Evolutionary conservation across 2,888 invertebrate species (phyloP).

Genomic region (Epirrhoe tristata): DNA sequence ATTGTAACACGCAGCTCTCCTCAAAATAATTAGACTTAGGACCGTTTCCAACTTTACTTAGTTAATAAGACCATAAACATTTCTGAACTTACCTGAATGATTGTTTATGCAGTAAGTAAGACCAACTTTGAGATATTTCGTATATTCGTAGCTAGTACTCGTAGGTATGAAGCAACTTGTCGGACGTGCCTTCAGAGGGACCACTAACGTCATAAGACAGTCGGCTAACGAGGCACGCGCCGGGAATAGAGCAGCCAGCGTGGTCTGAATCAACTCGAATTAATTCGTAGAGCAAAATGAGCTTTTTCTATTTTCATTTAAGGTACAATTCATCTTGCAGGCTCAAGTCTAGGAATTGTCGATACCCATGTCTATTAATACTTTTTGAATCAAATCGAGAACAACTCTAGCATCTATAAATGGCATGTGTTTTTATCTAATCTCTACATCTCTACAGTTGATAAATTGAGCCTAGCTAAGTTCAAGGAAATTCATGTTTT

Average conservation of each 20-base stretch:
- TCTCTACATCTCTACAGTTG: too few species aligned
- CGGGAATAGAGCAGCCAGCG: constrained; percentile 49
- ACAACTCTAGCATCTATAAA: too few species aligned
- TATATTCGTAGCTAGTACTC: constrained; percentile 27
- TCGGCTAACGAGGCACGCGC: constrained; percentile 66
- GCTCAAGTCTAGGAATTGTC: background rate
- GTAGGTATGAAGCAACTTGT: constrained; percentile 40
- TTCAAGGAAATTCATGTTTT: too few species aligned
- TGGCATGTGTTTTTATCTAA: too few species aligned
- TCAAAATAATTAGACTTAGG: too few species aligned
- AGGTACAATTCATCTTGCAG: background rate
- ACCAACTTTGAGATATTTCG: background rate
- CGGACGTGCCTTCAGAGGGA: constrained; percentile 53
- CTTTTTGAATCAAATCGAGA: background rate
- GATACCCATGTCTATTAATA: background rate
- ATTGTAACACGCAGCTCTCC: too few species aligned
- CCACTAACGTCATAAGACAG: constrained; percentile 76
- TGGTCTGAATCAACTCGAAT: constrained; percentile 6
- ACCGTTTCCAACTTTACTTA: too few species aligned
- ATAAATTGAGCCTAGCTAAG: too few species aligned
- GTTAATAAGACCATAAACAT: too few species aligned
- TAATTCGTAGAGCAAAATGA: constrained; percentile 8
- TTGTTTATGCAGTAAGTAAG: background rate
- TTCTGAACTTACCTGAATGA: too few species aligned
- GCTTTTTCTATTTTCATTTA: constrained; percentile 4